Base-by-base conservation (phyloP, 2,113 vertebrate species). In the Micromys minutus region DNA sequence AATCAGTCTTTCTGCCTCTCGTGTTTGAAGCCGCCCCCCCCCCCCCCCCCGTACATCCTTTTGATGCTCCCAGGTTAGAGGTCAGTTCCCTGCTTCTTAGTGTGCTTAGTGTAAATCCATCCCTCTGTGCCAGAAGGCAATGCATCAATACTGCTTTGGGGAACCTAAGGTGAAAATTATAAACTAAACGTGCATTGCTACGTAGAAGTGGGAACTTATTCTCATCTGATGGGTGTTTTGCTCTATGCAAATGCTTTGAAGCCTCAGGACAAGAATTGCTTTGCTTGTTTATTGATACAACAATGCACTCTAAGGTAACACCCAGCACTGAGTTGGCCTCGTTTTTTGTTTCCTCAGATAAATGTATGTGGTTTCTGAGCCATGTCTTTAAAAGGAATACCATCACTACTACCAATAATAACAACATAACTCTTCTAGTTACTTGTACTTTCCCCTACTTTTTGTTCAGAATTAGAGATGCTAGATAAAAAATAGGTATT, bases 281-380 rank as follows among this genome's bases (percentile, higher is more conserved):
- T 94, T 94, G 89, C 13, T 55, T 97, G 34, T 42, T 75, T 71
- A 39, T 10, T 77, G 84, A 89, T 83, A 2, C 95, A 67, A 57
- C 55, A 90, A 7, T 87, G 24, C 3, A 24, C 77, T 42, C 39
- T 67, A 87, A n/a, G 19, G 22, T 79, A 61, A 76, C 69, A 69
- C 77, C 45, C 55, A 39, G 9, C 4, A 47, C 36, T 87, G 72
- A 90, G 74, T 80, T 94, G 42, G 55, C 79, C 7, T 80, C 63
- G 17, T 91, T 39, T 91, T n/a, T 93, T 94, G n/a, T 59, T 85
- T 91, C 85, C 72, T 89, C n/a, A 89, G 65, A 57, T 79, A 86
- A 74, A 79, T 57, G n/a, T 45, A 21, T 59, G 8, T 89, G 42
- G 84, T 79, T 95, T 94, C 69, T 89, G 36, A 89, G 39, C 42